Evolutionary conservation across 2,888 invertebrate species (phyloP).

Genomic region (Calliopum simillimum): DNA sequence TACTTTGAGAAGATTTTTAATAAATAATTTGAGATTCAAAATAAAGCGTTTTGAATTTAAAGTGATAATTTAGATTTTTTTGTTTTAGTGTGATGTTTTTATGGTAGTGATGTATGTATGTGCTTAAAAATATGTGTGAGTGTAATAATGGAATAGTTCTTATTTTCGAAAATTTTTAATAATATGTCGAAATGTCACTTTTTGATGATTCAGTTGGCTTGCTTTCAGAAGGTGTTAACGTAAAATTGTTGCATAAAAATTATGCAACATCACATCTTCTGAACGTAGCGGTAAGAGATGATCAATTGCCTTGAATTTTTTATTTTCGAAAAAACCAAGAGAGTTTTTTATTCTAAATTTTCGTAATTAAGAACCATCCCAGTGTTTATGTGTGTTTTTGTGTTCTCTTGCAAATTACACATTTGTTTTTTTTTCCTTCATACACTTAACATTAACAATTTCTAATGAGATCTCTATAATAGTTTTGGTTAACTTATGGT

Average conservation of each 20-base stretch:
- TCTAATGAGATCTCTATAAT: slow-evolving; percentile 30
- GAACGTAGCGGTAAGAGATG: too few relatives aligned
- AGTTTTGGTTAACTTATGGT: too few relatives aligned
- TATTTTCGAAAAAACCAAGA: neutral
- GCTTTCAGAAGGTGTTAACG: too few relatives aligned
- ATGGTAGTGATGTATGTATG: neutral
- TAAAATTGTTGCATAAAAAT: too few relatives aligned
- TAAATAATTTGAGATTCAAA: too few relatives aligned
- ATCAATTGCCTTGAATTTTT: too few relatives aligned
- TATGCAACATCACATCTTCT: too few relatives aligned
- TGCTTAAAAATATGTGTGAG: neutral
- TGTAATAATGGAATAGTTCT: neutral
- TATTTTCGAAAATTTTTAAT: neutral
- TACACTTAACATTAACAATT: slow-evolving; percentile 8
- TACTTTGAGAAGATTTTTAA: neutral
- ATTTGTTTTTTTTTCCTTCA: slow-evolving; percentile 30
- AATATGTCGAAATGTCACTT: too few relatives aligned
- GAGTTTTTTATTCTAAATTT: neutral
- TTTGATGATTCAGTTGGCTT: too few relatives aligned
- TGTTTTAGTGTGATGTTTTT: neutral
- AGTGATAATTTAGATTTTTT: too few relatives aligned
- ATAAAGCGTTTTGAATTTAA: too few relatives aligned
- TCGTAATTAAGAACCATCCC: neutral
- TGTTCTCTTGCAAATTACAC: slow-evolving; percentile 53
- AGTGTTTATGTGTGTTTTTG: slow-evolving; percentile 22